Evolutionary conservation across 92 coral and sea anemone species (phyloP), one percentile per base, ranked within the genome.

Genomic region (Porites evermanni): DNA sequence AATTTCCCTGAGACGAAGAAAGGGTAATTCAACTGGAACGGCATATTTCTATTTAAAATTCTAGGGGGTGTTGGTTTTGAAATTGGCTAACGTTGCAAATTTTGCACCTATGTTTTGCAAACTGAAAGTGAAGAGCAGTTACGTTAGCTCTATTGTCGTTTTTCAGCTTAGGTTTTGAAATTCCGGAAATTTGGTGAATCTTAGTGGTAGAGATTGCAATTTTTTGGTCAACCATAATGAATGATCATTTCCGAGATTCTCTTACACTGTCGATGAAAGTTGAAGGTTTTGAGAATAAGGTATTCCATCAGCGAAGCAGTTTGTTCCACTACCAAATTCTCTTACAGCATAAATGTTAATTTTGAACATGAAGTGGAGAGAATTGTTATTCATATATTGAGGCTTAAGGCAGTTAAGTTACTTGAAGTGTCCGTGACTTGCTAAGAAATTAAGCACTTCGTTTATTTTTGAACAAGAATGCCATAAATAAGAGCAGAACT

Each of bases 401-500:
- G 44, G 14, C 72, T 21, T 67, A 6, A 38, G 54, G 64, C 65
- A 64, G 21, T 63, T 18, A 53, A 74, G 78, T n/a, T 19, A 52
- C 53, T 38, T 32, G 56, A 64, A 23, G n/a, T 17, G 26, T 14
- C 38, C 56, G 21, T 70, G 77, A 79, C 12, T 72, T 58, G 72
- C 65, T 38, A 79, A 79, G 53, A 44, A 63, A n/a, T 32, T 70
- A 81, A 81, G 59, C 38, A 56, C 66, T 32, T 14, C 12, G n/a
- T 24, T 58, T 58, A 26, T 17, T 23, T 4, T 29, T n/a, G 4
- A 18, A 32, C 51, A 70, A 26, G 54, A 72, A 54, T 1, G 74
- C 80, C 72, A 83, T 61, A 83, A 83, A 64, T 73, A 83, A 21
- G 4, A 73, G 65, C 61, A 83, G 60, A 47, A 50, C 47, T 38